Evolutionary conservation across 1,140 invertebrate genomes (phyloP).

Genomic region (Heliothis virescens): DNA sequence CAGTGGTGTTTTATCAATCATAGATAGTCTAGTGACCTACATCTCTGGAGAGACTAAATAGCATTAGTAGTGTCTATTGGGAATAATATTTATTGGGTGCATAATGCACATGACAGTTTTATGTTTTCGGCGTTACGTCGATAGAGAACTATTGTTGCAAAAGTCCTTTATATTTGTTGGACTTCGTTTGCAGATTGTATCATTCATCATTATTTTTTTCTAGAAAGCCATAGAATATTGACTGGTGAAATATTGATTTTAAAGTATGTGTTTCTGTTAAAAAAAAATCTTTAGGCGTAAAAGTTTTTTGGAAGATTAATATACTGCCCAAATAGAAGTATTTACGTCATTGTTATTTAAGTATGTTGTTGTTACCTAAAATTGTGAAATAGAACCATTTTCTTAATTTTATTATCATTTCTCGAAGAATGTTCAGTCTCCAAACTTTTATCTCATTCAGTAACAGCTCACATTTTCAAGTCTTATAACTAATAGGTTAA

Average conservation of each 20-base stretch:
- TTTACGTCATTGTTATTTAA: too few species aligned
- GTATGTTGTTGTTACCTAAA: too few species aligned
- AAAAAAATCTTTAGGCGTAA: background rate
- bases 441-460: too few species aligned
- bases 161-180: constrained; percentile 69
- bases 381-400: too few species aligned
- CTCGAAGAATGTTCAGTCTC: too few species aligned
- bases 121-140: constrained; percentile 80
- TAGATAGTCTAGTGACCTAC: constrained; percentile 80
- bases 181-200: constrained; percentile 46
- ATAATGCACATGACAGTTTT: constrained; percentile 85
- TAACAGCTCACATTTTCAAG: too few species aligned
- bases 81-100: constrained; percentile 85
- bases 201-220: constrained; percentile 40
- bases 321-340: too few species aligned
- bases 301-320: background rate
- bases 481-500: too few species aligned
- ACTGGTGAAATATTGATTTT: background rate
- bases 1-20: constrained; percentile 57
- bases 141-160: constrained; percentile 65
- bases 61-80: constrained; percentile 77
- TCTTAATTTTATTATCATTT: too few species aligned
- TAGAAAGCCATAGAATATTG: background rate
- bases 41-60: constrained; percentile 82
- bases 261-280: constrained; percentile 1